Percentiles rank a stretch among this genome's conserved stretches.
These are phyloP conservation scores for Geothlypis trichas DNA, from an alignment of 2,113 vertebrate species.

Conservation along the genomic window DNA sequence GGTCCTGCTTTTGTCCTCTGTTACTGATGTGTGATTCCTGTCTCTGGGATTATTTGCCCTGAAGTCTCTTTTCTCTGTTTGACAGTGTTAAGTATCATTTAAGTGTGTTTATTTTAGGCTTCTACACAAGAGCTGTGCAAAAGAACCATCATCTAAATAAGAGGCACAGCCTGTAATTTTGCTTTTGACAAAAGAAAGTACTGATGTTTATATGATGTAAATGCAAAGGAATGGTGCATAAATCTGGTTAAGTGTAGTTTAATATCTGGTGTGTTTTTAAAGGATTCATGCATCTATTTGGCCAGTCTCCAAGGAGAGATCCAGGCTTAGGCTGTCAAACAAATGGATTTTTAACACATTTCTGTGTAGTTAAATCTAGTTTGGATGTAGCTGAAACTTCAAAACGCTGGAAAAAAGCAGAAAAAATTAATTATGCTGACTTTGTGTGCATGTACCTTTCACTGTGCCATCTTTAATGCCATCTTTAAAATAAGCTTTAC, in stretches of 20 bases:
- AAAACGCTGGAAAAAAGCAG: neutral
- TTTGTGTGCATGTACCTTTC: neutral
- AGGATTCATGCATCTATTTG: neutral
- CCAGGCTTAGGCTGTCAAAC: slow-evolving; percentile 17
- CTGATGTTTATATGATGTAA: slow-evolving; percentile 24
- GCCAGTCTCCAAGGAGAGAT: neutral
- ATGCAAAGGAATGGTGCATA: neutral
- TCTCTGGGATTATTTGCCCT: neutral
- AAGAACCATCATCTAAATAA: neutral
- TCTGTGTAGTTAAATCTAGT: neutral
- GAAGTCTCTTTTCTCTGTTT: slow-evolving; percentile 12
- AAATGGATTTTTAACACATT: neutral
- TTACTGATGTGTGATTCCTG: neutral
- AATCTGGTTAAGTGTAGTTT: slow-evolving; percentile 18
- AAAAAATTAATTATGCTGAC: neutral
- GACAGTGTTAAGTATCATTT: slow-evolving; percentile 33
- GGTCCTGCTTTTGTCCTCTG: neutral
- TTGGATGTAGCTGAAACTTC: neutral
- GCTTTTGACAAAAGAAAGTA: neutral
- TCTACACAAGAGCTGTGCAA: neutral
- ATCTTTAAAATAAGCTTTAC: too few species aligned
- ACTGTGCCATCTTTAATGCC: neutral
- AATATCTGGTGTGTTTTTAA: neutral
- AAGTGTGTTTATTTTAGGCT: slow-evolving; percentile 47
- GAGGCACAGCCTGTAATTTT: neutral